phyloP scores from a whole-genome alignment of 2,888 invertebrate genomes.

The Ormia ochracea region DNA sequence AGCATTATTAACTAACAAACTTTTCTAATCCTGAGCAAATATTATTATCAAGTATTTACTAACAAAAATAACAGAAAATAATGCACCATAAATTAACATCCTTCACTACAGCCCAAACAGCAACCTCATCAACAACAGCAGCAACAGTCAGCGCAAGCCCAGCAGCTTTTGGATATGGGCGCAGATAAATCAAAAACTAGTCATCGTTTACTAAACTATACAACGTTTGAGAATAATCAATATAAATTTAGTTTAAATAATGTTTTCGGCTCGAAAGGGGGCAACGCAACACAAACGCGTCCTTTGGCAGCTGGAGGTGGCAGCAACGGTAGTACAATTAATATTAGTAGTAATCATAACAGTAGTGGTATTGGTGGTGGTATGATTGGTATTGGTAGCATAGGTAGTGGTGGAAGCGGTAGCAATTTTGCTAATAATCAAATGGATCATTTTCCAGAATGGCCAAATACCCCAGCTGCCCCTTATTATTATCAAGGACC shows the following conservation, averaged over 20 bases:
- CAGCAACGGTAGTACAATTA: constrained; percentile 58
- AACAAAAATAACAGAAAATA: constrained; percentile 61
- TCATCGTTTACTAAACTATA: constrained; percentile 76
- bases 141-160: constrained; percentile 33
- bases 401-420: constrained; percentile 66
- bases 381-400: constrained; percentile 65
- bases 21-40: constrained; percentile 13
- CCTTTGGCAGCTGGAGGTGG: constrained; percentile 51
- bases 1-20: constrained; percentile 26
- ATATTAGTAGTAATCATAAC: constrained; percentile 36
- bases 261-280: constrained; percentile 68
- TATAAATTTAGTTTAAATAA: constrained; percentile 77
- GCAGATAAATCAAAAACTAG: constrained; percentile 63
- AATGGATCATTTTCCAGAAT: constrained; percentile 71
- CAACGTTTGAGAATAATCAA: constrained; percentile 77
- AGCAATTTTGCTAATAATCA: constrained; percentile 62
- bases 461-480: constrained; percentile 73
- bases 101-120: constrained; percentile 51
- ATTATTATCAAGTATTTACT: constrained; percentile 47
- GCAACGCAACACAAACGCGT: constrained; percentile 33
- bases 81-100: constrained; percentile 45
- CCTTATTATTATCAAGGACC: constrained; percentile 74
- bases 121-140: constrained; percentile 37
- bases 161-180: constrained; percentile 53
- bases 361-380: constrained; percentile 62